phyloP scores from a whole-genome alignment of 2,888 invertebrate genomes.

The Stictocephala bisonia region DNA sequence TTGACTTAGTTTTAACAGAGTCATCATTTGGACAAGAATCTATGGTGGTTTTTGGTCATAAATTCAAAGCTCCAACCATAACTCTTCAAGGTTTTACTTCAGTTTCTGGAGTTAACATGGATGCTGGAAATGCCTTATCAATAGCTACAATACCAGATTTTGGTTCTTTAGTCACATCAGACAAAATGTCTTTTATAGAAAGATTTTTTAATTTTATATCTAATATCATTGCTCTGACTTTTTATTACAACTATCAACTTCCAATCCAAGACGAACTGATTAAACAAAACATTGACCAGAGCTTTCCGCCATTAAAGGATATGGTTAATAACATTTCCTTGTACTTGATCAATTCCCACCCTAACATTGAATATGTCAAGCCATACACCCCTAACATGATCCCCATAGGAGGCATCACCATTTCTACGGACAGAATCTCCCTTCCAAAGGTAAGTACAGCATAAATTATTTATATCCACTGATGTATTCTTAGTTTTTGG shows the following conservation, averaged over 20 bases:
- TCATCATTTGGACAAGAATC: conserved; percentile 24
- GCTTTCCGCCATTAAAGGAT: too few relatives aligned
- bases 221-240: not conserved
- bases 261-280: conserved; percentile 48
- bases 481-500: too few relatives aligned
- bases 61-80: conserved; percentile 2
- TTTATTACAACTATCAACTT: conserved; percentile 48
- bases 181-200: conserved; percentile 34
- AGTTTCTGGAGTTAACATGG: not conserved
- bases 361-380: too few relatives aligned
- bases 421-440: too few relatives aligned
- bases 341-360: too few relatives aligned
- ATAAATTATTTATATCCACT: too few relatives aligned
- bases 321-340: too few relatives aligned
- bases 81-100: not conserved
- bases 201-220: not conserved
- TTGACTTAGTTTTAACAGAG: conserved; percentile 5
- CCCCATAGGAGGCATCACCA: too few relatives aligned
- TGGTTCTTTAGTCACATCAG: not conserved
- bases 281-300: too few relatives aligned
- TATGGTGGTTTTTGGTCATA: conserved; percentile 24
- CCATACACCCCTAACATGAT: too few relatives aligned
- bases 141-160: conserved; percentile 6
- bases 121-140: not conserved
- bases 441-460: too few relatives aligned